A percentile compares a stretch with the other conserved stretches of the same genome.
phyloP scores from a whole-genome alignment of 2,113 vertebrate genomes.

The Solenodon paradoxus region DNA sequence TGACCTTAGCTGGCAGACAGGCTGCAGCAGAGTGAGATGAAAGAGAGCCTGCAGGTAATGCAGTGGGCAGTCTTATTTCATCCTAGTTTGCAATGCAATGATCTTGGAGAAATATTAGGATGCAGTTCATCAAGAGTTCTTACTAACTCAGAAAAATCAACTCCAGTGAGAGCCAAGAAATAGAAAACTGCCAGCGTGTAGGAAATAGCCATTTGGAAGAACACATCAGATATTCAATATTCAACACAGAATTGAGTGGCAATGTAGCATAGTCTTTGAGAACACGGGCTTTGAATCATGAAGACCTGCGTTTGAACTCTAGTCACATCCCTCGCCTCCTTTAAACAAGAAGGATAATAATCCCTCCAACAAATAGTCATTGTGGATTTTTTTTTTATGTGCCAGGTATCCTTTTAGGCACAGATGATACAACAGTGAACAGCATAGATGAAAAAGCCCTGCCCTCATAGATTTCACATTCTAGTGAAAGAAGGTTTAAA shows the following conservation, averaged over 20 bases:
- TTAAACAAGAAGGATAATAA: neutral
- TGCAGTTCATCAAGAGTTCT: constrained; percentile 68
- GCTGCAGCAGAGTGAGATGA: neutral
- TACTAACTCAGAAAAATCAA: constrained; percentile 70
- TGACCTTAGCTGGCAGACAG: neutral
- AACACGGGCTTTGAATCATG: constrained; percentile 20
- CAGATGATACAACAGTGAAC: neutral
- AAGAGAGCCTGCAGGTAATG: neutral
- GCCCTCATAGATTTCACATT: neutral
- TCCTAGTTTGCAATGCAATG: constrained; percentile 67
- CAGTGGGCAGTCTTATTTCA: constrained; percentile 29
- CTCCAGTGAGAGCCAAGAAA: constrained; percentile 65
- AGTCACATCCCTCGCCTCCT: neutral
- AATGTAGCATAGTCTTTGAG: neutral
- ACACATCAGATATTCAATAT: constrained; percentile 59
- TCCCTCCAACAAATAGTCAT: neutral
- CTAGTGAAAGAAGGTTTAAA: neutral
- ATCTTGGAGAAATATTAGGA: constrained; percentile 65
- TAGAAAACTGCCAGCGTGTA: constrained; percentile 56
- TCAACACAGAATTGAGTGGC: constrained; percentile 31
- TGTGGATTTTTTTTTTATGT: neutral
- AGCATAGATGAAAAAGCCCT: neutral
- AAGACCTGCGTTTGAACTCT: constrained; percentile 56
- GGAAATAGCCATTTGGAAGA: constrained; percentile 66
- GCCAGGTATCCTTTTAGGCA: neutral